Base-by-base conservation (phyloP, 2,888 invertebrate species). In the Chrysolina haemoptera region DNA sequence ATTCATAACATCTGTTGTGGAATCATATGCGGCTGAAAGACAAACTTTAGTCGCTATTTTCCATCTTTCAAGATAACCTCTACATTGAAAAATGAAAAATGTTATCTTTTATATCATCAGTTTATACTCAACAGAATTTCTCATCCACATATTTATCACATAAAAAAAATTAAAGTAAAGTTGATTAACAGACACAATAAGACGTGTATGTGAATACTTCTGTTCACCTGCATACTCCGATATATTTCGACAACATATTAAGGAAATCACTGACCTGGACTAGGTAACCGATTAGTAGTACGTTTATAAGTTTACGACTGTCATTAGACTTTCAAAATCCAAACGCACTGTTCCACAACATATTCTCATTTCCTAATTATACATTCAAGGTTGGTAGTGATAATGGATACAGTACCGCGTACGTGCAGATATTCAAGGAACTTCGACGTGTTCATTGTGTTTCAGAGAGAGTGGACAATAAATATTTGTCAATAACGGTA, bases 341-440 rank as follows among this genome's bases (percentile, higher is more conserved):
- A n/a, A 27, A 35, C 59, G 59, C 59, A 20, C 53, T 27, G 59
- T 59, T 35, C 8, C 59, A 27, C 59, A 59, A 59, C 35, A 27
- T n/a, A 59, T 27, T 35, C 8, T 18, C n/a, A 16, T 50, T 59
- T 35, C 27, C n/a, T n/a, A n/a, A 59, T 59, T 59, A 35, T 6
- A 20, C 18, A 55, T 59, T 59, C 59, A 59, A 59, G 59, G 59
- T 35, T 59, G 27, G n/a, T n/a, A 59, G n/a, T 14, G 59, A 59
- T 59, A 59, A 35, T 59, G 59, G 59, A 27, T 27, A 59, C 9
- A 59, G 27, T 59, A 59, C 35, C 14, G 59, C 14, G 22, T 59
- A 35, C 59, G 59, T 35, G 14, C 1, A 27, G 35, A 27, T 27
- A 59, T 59, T 35, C 35, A 35, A 59, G 12, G 9, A 27, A 59